Evolutionary conservation across 2,888 invertebrate genomes (phyloP).

Genomic region (Eretmocerus hayati): DNA sequence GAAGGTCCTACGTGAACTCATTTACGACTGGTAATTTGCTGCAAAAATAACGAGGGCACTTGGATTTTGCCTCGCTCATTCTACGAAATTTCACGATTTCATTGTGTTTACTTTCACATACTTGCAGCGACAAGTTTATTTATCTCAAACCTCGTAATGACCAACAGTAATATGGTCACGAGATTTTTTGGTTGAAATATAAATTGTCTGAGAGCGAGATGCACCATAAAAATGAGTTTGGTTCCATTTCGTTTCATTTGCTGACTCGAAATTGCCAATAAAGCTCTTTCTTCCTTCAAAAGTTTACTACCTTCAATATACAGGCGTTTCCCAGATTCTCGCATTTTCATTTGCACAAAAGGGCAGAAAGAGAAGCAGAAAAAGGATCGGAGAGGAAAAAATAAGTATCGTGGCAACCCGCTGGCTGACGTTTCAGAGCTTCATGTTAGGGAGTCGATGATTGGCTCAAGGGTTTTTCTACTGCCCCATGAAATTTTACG

Average conservation of each 20-base stretch:
- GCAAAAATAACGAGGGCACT: too few relatives aligned
- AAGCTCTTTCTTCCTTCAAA: constrained; percentile 9
- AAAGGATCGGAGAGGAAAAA: constrained; percentile 1
- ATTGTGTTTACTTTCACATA: too few relatives aligned
- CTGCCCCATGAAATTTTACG: constrained; percentile 23
- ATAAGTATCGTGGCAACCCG: constrained; percentile 8
- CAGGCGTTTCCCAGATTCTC: constrained; percentile 9
- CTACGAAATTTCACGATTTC: too few relatives aligned
- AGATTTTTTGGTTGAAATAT: too few relatives aligned
- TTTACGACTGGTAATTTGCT: too few relatives aligned
- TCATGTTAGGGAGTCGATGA: constrained; percentile 20
- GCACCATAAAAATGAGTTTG: constrained; percentile 5
- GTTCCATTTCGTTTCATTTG: constrained; percentile 7
- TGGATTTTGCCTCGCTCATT: too few relatives aligned
- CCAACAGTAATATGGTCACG: too few relatives aligned
- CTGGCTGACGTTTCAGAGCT: constrained; percentile 1
- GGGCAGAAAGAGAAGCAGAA: not conserved
- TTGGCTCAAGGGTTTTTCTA: constrained; percentile 24
- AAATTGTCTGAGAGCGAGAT: too few relatives aligned
- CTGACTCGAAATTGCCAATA: constrained; percentile 8
- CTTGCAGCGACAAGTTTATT: too few relatives aligned
- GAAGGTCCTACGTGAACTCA: too few relatives aligned
- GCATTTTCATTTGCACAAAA: constrained; percentile 18
- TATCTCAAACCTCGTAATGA: too few relatives aligned
- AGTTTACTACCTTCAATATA: constrained; percentile 10